These are phyloP conservation scores for Panagrolaimus sp. DNA, from an alignment of 1,140 invertebrate species.

Conservation along the genomic window DNA sequence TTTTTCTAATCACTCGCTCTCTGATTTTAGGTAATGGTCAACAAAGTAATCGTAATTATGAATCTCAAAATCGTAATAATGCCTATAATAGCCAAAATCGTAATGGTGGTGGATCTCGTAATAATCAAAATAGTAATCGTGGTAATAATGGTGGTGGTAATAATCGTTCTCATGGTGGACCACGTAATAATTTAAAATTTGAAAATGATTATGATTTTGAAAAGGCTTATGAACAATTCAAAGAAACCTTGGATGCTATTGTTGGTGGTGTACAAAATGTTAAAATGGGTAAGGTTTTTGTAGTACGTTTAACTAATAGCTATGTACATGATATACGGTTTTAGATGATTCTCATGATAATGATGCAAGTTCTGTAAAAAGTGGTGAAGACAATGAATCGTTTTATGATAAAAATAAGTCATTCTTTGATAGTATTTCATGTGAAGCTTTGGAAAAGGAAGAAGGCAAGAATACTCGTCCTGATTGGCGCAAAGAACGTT, in stretches of 20 bases:
- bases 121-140: conserved; percentile 19
- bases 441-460: conserved; percentile 86
- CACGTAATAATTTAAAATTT: conserved; percentile 76
- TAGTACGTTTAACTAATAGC: too few species aligned
- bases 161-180: conserved; percentile 28
- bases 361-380: background rate
- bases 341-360: background rate
- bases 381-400: conserved; percentile 58
- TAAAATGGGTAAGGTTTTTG: conserved; percentile 13
- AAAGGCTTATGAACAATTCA: conserved; percentile 88
- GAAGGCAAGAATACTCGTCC: conserved; percentile 73
- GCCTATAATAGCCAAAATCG: conserved; percentile 49
- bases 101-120: conserved; percentile 12
- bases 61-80: conserved; percentile 57
- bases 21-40: too few species aligned
- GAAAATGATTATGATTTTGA: conserved; percentile 96
- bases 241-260: conserved; percentile 59
- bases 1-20: too few species aligned
- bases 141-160: conserved; percentile 54
- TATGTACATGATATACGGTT: too few species aligned
- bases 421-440: conserved; percentile 98
- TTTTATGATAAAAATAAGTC: conserved; percentile 92
- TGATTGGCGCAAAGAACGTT: conserved; percentile 92
- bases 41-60: conserved; percentile 16
- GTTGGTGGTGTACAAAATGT: conserved; percentile 22